These are phyloP conservation scores for Panagrolaimus sp. DNA, from an alignment of 1,140 invertebrate genomes.

Conservation along the genomic window DNA sequence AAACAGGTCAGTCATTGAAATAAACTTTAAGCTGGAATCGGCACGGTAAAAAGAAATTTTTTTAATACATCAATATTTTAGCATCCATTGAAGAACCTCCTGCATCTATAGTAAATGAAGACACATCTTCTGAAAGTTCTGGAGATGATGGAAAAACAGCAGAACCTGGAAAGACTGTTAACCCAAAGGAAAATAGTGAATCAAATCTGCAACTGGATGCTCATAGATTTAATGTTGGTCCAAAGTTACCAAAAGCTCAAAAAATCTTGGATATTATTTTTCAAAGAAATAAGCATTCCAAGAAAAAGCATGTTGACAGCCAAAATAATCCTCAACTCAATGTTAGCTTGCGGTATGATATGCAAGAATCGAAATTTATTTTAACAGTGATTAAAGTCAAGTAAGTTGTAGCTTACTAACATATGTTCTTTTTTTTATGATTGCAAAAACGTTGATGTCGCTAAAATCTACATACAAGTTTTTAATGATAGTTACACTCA, in stretches of 20 bases:
- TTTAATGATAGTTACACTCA: too few relatives aligned
- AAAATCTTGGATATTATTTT: conserved; percentile 15
- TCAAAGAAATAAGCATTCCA: conserved; percentile 16
- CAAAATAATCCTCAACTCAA: conserved; percentile 30
- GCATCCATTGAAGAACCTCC: conserved; percentile 43
- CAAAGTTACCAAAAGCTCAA: not conserved
- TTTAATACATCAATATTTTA: conserved; percentile 21
- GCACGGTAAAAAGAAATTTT: conserved; percentile 11
- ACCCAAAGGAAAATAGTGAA: conserved; percentile 25
- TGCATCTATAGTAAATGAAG: too few relatives aligned
- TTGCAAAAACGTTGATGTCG: too few relatives aligned
- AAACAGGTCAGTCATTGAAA: conserved; percentile 18
- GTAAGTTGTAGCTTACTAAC: too few relatives aligned
- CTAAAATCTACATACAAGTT: too few relatives aligned
- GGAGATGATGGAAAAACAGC: conserved; percentile 17
- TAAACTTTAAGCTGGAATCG: too few relatives aligned
- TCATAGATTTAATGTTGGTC: conserved; percentile 4
- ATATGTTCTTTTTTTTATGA: too few relatives aligned
- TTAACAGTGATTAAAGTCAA: conserved; percentile 25
- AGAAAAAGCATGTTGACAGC: conserved; percentile 1
- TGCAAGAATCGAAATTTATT: conserved; percentile 35
- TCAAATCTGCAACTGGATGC: conserved; percentile 29
- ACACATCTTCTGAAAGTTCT: not conserved
- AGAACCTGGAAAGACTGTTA: conserved; percentile 15
- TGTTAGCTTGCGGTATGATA: conserved; percentile 34